Evolutionary conservation across 37 sponge, comb jelly and placozoan genomes (phyloP).

Genomic region (Spongia lamella): DNA sequence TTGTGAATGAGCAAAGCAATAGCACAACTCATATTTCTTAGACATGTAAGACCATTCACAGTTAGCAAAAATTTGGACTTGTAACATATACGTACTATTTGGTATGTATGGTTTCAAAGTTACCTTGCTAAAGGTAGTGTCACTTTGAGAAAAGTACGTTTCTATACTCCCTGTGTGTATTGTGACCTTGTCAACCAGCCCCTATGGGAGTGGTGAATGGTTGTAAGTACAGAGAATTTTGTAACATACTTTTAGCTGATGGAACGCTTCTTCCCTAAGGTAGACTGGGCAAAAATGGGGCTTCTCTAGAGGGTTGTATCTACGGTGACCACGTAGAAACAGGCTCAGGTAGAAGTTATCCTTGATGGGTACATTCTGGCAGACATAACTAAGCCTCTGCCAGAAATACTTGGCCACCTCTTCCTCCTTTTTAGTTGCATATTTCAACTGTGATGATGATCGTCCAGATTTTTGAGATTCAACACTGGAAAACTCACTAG

Average conservation of each 20-base stretch:
- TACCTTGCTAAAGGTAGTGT: slow-evolving; percentile 13
- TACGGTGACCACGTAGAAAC: slow-evolving; percentile 25
- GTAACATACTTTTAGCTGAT: slow-evolving; percentile 31
- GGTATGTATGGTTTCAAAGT: too few species aligned
- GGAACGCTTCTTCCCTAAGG: slow-evolving; percentile 30
- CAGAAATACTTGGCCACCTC: slow-evolving; percentile 9
- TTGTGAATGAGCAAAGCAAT: too few species aligned
- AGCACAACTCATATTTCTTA: too few species aligned
- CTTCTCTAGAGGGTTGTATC: slow-evolving; percentile 20
- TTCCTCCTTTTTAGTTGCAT: slow-evolving; percentile 14
- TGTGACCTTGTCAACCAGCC: slow-evolving; percentile 33
- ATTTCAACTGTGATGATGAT: slow-evolving; percentile 37
- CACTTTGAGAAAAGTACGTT: slow-evolving; percentile 11
- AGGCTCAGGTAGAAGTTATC: slow-evolving; percentile 67
- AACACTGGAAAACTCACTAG: slow-evolving; percentile 1
- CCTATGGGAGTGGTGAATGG: not conserved
- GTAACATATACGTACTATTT: too few species aligned
- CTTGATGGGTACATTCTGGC: slow-evolving; percentile 19
- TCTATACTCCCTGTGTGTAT: slow-evolving; percentile 33
- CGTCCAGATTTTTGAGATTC: slow-evolving; percentile 13
- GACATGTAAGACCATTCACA: too few species aligned
- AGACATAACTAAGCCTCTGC: slow-evolving; percentile 20
- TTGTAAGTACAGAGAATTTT: not conserved
- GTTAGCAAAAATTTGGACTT: too few species aligned
- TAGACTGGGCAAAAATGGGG: slow-evolving; percentile 35